These are phyloP conservation scores for Streptopelia turtur DNA, from an alignment of 2,797 vertebrate species.

Conservation along the genomic window DNA sequence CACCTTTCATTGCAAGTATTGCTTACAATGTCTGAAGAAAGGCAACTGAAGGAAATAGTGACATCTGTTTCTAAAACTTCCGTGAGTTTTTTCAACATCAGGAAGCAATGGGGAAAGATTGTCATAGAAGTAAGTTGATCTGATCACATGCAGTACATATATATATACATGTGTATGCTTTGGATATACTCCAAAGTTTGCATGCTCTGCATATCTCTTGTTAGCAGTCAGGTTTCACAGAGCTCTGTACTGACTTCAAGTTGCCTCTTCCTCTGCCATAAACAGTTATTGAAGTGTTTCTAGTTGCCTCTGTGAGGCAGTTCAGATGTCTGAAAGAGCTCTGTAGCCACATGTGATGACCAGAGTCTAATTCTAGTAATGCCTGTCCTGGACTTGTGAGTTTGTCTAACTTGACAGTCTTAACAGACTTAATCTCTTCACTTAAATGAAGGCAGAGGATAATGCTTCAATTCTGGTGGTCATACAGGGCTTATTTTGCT, in stretches of 20 bases:
- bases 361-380: background rate
- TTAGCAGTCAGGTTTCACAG: background rate
- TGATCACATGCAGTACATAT: background rate
- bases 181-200: background rate
- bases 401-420: background rate
- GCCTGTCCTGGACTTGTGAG: background rate
- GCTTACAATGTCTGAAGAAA: background rate
- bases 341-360: background rate
- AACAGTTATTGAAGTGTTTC: background rate
- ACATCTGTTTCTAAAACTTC: background rate
- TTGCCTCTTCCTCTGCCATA: background rate
- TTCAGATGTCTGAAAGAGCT: background rate
- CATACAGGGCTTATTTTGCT: background rate
- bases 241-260: background rate
- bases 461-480: background rate
- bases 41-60: background rate
- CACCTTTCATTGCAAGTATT: background rate
- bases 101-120: background rate
- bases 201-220: background rate
- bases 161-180: fast-evolving
- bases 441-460: background rate
- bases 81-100: background rate
- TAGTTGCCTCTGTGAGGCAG: background rate
- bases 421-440: background rate
- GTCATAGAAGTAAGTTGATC: background rate